These are phyloP conservation scores for Crotalus helleri DNA, from an alignment of 2,113 vertebrate genomes.

Conservation along the genomic window DNA sequence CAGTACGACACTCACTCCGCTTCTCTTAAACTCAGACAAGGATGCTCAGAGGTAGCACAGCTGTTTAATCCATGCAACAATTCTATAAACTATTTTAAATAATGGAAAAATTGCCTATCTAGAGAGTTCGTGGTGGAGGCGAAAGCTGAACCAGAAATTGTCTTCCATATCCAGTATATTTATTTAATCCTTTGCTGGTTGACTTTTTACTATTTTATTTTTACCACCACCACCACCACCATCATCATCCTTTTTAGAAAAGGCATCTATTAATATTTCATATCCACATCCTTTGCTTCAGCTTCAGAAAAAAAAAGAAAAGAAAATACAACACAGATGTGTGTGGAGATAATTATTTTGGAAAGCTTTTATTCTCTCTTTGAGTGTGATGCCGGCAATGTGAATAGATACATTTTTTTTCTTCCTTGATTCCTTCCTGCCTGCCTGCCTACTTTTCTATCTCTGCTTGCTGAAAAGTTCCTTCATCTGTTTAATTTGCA, in stretches of 20 bases:
- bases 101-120: not conserved
- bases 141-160: not conserved
- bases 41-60: too few relatives aligned
- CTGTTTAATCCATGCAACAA: not conserved
- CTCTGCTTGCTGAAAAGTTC: not conserved
- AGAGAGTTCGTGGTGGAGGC: not conserved
- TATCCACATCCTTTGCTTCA: conserved; percentile 28
- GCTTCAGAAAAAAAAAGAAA: not conserved
- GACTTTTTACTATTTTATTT: not conserved
- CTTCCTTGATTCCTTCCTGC: not conserved
- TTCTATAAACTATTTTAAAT: not conserved
- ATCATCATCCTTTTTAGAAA: not conserved
- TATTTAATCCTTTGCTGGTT: not conserved
- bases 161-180: not conserved
- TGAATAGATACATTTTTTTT: not conserved
- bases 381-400: not conserved
- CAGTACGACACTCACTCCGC: too few relatives aligned
- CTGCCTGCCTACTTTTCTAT: not conserved
- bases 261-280: conserved; percentile 8
- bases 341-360: conserved; percentile 23
- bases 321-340: not conserved
- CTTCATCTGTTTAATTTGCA: not conserved
- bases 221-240: not conserved
- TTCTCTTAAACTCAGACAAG: too few relatives aligned
- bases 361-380: not conserved